These are phyloP conservation scores for Rousettus madagascariensis DNA, from an alignment of 2,797 vertebrate genomes.

Conservation along the genomic window DNA sequence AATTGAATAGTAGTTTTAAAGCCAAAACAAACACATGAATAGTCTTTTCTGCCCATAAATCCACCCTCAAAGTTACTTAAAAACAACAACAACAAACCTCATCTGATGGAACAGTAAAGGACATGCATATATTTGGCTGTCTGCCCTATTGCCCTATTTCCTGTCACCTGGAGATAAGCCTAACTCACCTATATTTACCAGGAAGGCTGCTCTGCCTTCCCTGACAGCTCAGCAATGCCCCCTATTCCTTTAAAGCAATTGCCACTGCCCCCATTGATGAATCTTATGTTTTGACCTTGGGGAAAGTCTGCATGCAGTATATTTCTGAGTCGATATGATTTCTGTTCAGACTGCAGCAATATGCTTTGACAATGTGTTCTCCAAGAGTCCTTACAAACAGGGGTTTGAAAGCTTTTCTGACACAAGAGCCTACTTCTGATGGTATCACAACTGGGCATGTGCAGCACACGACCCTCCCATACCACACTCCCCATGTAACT, in stretches of 20 bases:
- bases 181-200: background rate
- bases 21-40: background rate
- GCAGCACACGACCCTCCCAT: background rate
- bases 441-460: background rate
- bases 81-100: background rate
- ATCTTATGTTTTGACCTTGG: background rate
- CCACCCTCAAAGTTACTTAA: background rate
- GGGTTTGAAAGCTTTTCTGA: background rate
- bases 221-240: no score
- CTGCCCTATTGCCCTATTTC: background rate
- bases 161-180: background rate
- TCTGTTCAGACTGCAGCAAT: background rate
- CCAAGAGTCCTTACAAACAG: background rate
- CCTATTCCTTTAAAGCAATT: background rate
- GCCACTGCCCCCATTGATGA: no score
- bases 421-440: background rate
- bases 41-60: background rate
- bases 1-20: conserved; percentile 32
- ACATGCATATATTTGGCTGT: background rate
- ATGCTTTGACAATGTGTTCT: background rate
- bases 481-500: background rate
- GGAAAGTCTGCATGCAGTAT: rapidly evolving
- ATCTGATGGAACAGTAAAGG: background rate
- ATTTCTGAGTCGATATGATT: background rate
- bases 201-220: background rate